Base-by-base conservation (phyloP, 2,888 invertebrate species). In the Drosophila pegasa region DNA sequence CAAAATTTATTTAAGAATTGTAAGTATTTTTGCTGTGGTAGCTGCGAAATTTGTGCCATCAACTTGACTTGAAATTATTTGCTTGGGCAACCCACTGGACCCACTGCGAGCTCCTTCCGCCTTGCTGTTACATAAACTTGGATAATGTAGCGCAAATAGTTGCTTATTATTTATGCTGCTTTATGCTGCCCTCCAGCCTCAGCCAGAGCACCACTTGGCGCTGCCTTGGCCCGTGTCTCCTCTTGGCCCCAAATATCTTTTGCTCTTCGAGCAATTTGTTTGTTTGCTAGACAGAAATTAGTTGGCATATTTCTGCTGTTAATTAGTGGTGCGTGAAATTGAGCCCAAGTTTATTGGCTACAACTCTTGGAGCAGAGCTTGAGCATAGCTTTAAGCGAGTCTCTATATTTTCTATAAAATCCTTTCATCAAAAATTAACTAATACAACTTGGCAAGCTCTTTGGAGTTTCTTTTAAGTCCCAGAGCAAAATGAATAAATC, bases 291-390 rank as follows among this genome's bases (percentile, higher is more conserved):
- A 63, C 74, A 67, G 71, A 81, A 85, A 85, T 85, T 88, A 88
- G 82, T 88, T 76, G 78, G 72, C 82, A 87, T 84, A 88, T 81
- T 84, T 88, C 51, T 72, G 69, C 62, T 88, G 61, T 87, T 88
- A 85, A 85, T 85, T 85, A 85, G 80, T 79, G 86, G 87, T 77
- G 87, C 86, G 88, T 89, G 71, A 89, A 87, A 89, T 89, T 89
- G 78, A 69, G 58, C 63, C 18, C 47, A 61, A 65, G 10, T 35
- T 27, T 51, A 14, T 55, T 51, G 56, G 29, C 16, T 51, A 45
- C 61, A 60, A 79, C 60, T 66, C 60, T 75, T 8, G 16, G 43
- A 16, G 27, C 43, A 16, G 16, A 8, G 43, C 25, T 43, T n/a
- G n/a, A n/a, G n/a, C n/a, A n/a, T n/a, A n/a, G n/a, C n/a, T n/a